phyloP scores from a whole-genome alignment of 2,888 invertebrate genomes.

The Xestia xanthographa region DNA sequence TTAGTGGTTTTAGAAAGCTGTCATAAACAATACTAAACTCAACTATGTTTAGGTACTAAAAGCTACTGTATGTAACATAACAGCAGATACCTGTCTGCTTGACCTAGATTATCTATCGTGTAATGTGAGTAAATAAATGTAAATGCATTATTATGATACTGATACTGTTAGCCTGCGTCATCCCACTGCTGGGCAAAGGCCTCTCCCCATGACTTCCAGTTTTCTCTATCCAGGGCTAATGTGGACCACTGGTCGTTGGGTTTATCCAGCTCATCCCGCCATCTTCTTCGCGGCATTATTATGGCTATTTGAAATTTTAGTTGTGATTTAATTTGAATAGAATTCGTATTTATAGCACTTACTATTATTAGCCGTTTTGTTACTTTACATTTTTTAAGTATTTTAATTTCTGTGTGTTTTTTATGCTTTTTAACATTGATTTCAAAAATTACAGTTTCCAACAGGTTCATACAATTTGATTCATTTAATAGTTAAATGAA shows the following conservation, averaged over 20 bases:
- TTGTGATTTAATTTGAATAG: neutral
- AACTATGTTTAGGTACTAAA: slow-evolving; percentile 8
- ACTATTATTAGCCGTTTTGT: neutral
- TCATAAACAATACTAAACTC: neutral
- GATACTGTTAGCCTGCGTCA: too few species aligned
- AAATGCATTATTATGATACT: neutral
- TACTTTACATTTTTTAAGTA: neutral
- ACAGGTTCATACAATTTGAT: neutral
- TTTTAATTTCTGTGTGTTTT: neutral
- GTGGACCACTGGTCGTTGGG: too few species aligned
- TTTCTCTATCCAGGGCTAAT: too few species aligned
- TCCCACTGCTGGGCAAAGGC: too few species aligned
- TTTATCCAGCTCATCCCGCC: too few species aligned
- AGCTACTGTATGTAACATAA: neutral
- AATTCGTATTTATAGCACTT: neutral
- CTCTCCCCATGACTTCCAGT: too few species aligned
- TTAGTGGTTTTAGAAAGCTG: slow-evolving; percentile 42
- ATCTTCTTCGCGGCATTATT: too few species aligned
- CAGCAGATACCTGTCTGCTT: neutral
- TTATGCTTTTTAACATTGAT: neutral
- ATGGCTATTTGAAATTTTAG: neutral
- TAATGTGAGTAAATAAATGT: neutral
- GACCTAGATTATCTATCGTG: neutral
- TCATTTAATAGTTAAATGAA: neutral
- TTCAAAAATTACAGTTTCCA: neutral